Base-by-base conservation (phyloP, 2,888 invertebrate species). In the Patella ulyssiponensis region DNA sequence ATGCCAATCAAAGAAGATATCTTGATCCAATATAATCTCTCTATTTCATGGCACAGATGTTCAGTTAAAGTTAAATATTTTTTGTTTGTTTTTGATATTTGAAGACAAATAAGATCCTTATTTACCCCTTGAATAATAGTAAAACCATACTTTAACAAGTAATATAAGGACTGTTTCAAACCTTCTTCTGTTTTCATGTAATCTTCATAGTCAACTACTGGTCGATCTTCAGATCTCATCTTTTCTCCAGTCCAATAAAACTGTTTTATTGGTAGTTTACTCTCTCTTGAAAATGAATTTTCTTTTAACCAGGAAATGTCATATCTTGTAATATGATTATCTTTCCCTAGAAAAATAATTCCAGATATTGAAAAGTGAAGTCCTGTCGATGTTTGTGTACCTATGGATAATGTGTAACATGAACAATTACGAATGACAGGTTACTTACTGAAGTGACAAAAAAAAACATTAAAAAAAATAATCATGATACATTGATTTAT, bases 291-390 rank as follows among this genome's bases (percentile, higher is more conserved):
- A 72, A 77, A 81, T 4, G 77, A 80, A 75, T 84, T 84, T 27
- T 82, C 75, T 14, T 71, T 11, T 44, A 89, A 71, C 87, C 86
- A 88, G 17, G 81, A 73, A n/a, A 84, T 74, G 12, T 78, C 75
- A 75, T 83, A 88, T 52, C 73, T 44, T 9, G 87, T 83, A 44
- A 78, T 15, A 73, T 89, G 89, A n/a, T 85, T 84, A 78, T 88
- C 88, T n/a, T 80, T 74, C 88, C 85, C 84, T 84, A 77, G 27
- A 75, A 54, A 3, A 74, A 11, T 12, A 27, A 71, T 9, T 20
- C 5, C 20, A 71, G 27, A 71, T 33, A 44, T 44, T 44, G 44
- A 44, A 44, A 44, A 4, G 5, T 44, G 3, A 5, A 44, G 44
- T 44, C 44, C 44, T 44, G 44, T 9, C 9, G 7, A 44, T 33